Percentiles rank a stretch among this genome's conserved stretches.
phyloP scores from a whole-genome alignment of 2,888 invertebrate genomes.

The Calliopum simillimum region DNA sequence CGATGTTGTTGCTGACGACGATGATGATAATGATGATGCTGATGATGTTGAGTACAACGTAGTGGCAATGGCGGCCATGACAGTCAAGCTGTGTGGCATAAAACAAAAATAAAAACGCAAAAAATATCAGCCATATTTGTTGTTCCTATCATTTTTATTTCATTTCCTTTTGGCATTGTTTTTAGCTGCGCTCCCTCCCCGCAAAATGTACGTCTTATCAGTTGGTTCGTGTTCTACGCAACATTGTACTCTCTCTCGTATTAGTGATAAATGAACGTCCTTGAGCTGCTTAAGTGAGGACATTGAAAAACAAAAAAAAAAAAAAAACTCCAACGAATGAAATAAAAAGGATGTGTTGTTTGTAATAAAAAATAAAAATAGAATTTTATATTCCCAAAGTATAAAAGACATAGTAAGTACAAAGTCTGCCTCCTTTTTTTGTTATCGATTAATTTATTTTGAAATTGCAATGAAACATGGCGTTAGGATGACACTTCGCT shows the following conservation, averaged over 20 bases:
- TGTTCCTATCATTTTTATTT: neutral
- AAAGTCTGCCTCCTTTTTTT: too few relatives aligned
- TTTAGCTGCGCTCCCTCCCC: neutral
- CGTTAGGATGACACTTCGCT: too few relatives aligned
- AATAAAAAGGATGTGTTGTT: too few relatives aligned
- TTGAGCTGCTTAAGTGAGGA: slow-evolving; percentile 1
- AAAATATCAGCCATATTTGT: too few relatives aligned
- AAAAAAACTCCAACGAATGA: too few relatives aligned
- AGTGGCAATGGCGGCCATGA: neutral
- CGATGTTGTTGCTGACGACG: neutral
- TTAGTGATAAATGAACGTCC: slow-evolving; percentile 23
- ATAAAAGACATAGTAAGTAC: too few relatives aligned
- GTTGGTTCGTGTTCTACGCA: neutral
- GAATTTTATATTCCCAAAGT: too few relatives aligned
- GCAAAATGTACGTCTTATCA: slow-evolving; percentile 4
- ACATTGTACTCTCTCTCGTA: too few relatives aligned
- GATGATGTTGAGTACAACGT: neutral
- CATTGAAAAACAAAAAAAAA: too few relatives aligned
- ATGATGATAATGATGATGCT: neutral
- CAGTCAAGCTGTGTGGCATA: neutral
- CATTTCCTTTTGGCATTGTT: neutral
- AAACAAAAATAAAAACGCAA: neutral
- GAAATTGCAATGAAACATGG: too few relatives aligned
- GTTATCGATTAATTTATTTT: too few relatives aligned
- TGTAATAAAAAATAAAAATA: too few relatives aligned